phyloP scores from a whole-genome alignment of 2,797 vertebrate species.

The Neomorphus geoffroyi region DNA sequence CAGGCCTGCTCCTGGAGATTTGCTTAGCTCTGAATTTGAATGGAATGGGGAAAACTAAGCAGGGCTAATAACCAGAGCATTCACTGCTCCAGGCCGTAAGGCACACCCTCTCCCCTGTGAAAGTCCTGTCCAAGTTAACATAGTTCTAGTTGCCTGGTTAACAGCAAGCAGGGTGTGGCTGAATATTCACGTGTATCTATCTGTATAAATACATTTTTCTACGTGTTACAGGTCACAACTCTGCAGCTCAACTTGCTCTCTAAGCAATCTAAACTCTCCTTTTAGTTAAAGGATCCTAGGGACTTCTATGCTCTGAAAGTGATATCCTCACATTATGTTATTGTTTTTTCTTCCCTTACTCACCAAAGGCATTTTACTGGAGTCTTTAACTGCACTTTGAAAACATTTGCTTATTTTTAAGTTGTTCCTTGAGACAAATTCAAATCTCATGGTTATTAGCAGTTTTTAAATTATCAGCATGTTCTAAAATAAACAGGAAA shows the following conservation, averaged over 20 bases:
- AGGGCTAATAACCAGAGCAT: not conserved
- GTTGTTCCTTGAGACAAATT: not conserved
- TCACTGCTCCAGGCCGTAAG: not conserved
- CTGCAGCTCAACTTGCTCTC: not conserved
- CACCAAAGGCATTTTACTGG: not conserved
- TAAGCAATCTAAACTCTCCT: not conserved
- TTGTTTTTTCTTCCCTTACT: not conserved
- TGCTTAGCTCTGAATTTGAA: not conserved
- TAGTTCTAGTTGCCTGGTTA: not conserved
- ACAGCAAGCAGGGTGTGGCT: not conserved
- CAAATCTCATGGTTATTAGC: not conserved
- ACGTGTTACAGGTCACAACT: not conserved
- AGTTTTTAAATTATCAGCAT: not conserved
- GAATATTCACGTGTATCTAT: not conserved
- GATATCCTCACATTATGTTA: fast-evolving
- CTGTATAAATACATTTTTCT: not conserved
- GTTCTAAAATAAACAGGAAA: not conserved
- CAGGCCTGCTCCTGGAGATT: constrained; percentile 6
- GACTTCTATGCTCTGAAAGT: not conserved
- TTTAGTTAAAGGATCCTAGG: not conserved
- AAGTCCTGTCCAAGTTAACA: not conserved
- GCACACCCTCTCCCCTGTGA: not conserved
- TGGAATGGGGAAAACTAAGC: not conserved
- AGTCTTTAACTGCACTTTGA: not conserved
- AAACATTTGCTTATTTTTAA: not conserved